These are phyloP conservation scores for Pachyrhynchus sulphureomaculatus DNA, from an alignment of 1,140 invertebrate genomes.

Conservation along the genomic window DNA sequence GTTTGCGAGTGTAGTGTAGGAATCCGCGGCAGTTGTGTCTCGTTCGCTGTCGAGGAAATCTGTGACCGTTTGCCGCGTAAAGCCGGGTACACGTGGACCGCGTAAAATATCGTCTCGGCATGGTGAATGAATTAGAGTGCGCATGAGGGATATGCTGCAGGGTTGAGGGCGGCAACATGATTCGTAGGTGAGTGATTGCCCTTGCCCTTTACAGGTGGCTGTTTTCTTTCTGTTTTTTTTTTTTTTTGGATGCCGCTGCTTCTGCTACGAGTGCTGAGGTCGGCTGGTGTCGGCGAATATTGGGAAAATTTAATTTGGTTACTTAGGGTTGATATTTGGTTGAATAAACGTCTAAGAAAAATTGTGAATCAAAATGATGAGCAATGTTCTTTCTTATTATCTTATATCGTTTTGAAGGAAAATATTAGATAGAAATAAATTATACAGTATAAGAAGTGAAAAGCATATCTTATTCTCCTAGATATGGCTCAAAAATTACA, in stretches of 20 bases:
- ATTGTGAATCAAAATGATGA: too few relatives aligned
- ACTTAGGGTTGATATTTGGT: background rate
- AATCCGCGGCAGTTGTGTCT: constrained; percentile 43
- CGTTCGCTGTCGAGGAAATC: constrained; percentile 39
- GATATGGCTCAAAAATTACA: too few relatives aligned
- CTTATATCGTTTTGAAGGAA: too few relatives aligned
- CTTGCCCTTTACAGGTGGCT: constrained; percentile 26
- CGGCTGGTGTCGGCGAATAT: background rate
- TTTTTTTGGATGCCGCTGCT: background rate
- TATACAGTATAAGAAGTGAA: too few relatives aligned
- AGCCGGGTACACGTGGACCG: constrained; percentile 33
- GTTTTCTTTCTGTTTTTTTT: constrained; percentile 1
- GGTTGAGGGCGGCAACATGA: constrained; percentile 29
- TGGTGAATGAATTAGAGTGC: constrained; percentile 33
- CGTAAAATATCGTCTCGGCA: constrained; percentile 22
- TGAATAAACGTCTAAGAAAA: background rate
- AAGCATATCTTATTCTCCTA: too few relatives aligned
- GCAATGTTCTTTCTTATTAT: too few relatives aligned
- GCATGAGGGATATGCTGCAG: constrained; percentile 32
- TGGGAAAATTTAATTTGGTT: background rate
- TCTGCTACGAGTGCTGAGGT: background rate
- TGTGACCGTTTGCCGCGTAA: constrained; percentile 38
- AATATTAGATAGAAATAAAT: too few relatives aligned
- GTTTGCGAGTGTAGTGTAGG: constrained; percentile 32
- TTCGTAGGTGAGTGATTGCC: constrained; percentile 29